phyloP scores from a whole-genome alignment of 2,113 vertebrate genomes.

The Diphyllodes magnificus region DNA sequence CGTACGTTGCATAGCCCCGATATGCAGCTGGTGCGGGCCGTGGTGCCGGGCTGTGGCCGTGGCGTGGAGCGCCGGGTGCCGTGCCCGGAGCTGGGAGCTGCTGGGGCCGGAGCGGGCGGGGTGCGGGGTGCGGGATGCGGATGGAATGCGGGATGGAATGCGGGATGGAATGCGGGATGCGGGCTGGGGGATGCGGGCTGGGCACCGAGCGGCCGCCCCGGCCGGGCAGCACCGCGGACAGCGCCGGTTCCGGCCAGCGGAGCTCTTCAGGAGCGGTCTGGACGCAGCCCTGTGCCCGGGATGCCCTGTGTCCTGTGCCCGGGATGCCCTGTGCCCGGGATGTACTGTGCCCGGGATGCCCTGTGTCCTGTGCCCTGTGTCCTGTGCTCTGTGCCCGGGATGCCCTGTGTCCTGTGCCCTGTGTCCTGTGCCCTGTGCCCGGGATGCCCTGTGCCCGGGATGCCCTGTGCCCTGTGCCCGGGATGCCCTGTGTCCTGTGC shows the following conservation, averaged over 20 bases:
- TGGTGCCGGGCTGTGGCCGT: fast-evolving
- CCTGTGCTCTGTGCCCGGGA: not conserved
- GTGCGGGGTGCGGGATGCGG: not conserved
- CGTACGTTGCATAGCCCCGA: fast-evolving
- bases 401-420: too few species aligned
- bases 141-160: too few species aligned
- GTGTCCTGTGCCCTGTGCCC: not conserved
- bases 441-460: too few species aligned
- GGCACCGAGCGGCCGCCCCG: not conserved
- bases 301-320: too few species aligned
- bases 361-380: not conserved
- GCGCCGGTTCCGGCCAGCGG: not conserved
- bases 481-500: too few species aligned
- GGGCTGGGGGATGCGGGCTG: not conserved
- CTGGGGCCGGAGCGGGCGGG: too few species aligned
- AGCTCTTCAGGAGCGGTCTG: fast-evolving
- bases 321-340: too few species aligned
- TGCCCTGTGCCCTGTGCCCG: too few species aligned
- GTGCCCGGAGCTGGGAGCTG: not conserved
- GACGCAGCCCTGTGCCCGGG: not conserved
- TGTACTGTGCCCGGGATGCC: not conserved
- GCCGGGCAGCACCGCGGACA: not conserved
- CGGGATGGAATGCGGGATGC: fast-evolving
- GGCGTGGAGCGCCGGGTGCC: fast-evolving
- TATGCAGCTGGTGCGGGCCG: fast-evolving